Evolutionary conservation across 64 coral and sea anemone genomes (phyloP), one percentile per base, ranked within the genome.

Genomic region (Porites australiensis): DNA sequence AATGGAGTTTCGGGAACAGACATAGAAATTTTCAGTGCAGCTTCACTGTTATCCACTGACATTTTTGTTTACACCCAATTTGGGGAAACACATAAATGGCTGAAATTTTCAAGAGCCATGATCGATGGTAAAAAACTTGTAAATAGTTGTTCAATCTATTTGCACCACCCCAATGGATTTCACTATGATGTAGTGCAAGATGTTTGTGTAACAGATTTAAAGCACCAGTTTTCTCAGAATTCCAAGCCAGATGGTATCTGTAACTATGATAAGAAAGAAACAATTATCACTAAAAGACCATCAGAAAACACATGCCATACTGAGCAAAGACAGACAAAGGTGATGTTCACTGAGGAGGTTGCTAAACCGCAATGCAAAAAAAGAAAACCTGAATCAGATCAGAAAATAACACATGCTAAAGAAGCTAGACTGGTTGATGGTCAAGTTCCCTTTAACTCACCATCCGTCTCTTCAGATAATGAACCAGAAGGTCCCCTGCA

Each of bases 111-210:
- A 15, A 77, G 51, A 16, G 2, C 48, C 15, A 63, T 20, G 19
- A 0, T 12, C 50, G 10, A 46, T 91, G 21, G 23, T 18, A 58
- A 22, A 58, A 89, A 74, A 71, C 43, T 19, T 92, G 65, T 71
- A 64, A 59, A 43, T 44, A 65, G 10, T 70, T 90, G 88, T 27
- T 79, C 70, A 74, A 63, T 11, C 44, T 58, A 92, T 60, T 84
- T 84, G 60, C 64, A 80, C 79, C 90, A 92, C 62, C 16, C 18
- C 12, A 64, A 64, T 13, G 18, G 62, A 64, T 10, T 64, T 64
- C 62, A 64, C 62, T 64, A 64, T 64, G 62, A 64, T 64, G 62
- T 64, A 64, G 62, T 64, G 11, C 52, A 64, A 12, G 62, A 64
- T 64, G 62, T 64, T 64, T 64, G 3, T 64, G 3, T 12, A 12